Conservation (phyloP, 1,140 invertebrate species). For the Lepidostoma basale region DNA sequence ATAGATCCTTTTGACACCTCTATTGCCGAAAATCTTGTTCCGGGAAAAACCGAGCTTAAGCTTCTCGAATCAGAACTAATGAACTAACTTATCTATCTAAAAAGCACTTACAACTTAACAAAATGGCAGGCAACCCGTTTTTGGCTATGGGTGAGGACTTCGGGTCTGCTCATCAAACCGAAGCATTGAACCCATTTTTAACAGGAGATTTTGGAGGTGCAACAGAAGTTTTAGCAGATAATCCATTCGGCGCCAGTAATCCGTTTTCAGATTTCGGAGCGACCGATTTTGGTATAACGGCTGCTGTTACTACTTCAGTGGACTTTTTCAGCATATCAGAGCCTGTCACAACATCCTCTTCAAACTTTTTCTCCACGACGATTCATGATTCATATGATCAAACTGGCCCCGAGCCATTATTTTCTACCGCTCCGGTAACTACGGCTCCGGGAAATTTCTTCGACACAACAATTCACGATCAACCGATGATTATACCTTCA, state of each 20-base stretch:
- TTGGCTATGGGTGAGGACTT: conserved; percentile 72
- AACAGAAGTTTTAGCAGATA: conserved; percentile 58
- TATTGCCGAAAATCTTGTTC: conserved; percentile 73
- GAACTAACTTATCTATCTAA: conserved; percentile 48
- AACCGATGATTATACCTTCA: conserved; percentile 23
- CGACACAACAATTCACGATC: conserved; percentile 39
- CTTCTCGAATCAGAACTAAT: conserved; percentile 76
- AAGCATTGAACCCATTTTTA: conserved; percentile 76
- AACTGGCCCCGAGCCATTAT: conserved; percentile 30
- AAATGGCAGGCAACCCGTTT: conserved; percentile 78
- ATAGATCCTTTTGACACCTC: conserved; percentile 83
- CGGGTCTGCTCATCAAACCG: conserved; percentile 53
- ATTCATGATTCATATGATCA: conserved; percentile 38
- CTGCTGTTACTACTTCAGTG: conserved; percentile 55
- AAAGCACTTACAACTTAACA: conserved; percentile 13
- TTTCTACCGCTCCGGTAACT: conserved; percentile 32
- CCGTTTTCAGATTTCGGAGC: conserved; percentile 69
- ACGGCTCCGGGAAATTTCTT: conserved; percentile 40
- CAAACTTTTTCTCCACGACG: conserved; percentile 48
- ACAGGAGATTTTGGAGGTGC: conserved; percentile 60
- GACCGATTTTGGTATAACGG: conserved; percentile 57
- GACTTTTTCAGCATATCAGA: conserved; percentile 55
- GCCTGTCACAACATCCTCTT: conserved; percentile 49
- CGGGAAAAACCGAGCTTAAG: conserved; percentile 78
- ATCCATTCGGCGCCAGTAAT: conserved; percentile 64